These are phyloP conservation scores for Megaceryle alcyon DNA, from an alignment of 2,797 vertebrate species.

Conservation along the genomic window DNA sequence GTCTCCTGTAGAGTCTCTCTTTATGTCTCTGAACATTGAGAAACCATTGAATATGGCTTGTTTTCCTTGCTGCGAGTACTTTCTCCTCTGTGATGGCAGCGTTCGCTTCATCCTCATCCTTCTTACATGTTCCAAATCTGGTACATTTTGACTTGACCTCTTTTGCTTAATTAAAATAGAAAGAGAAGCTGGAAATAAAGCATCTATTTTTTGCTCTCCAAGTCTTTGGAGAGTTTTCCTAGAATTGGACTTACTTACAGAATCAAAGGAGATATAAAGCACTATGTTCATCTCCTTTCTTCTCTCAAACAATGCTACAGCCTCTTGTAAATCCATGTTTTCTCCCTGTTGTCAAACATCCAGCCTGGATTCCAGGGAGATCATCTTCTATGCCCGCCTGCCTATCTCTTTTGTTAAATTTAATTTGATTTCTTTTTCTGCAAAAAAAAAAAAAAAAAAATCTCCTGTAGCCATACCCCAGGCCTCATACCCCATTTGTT, in stretches of 20 bases:
- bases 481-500: neutral
- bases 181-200: neutral
- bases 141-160: neutral
- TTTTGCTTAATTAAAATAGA: constrained; percentile 1
- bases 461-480: neutral
- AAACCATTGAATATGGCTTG: neutral
- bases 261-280: neutral
- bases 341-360: neutral
- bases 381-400: neutral
- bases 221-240: neutral
- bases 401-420: neutral
- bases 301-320: neutral
- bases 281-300: neutral
- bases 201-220: neutral
- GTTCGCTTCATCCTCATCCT: neutral
- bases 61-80: neutral
- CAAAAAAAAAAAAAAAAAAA: neutral
- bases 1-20: neutral
- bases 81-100: neutral
- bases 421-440: neutral
- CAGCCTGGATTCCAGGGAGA: neutral
- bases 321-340: neutral
- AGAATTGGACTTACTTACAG: neutral
- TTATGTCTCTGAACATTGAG: neutral
- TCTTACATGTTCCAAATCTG: neutral